Percentiles rank a stretch among this genome's conserved stretches.
Evolutionary conservation across 2,888 invertebrate species (phyloP).

Genomic region (Plusia festucae): DNA sequence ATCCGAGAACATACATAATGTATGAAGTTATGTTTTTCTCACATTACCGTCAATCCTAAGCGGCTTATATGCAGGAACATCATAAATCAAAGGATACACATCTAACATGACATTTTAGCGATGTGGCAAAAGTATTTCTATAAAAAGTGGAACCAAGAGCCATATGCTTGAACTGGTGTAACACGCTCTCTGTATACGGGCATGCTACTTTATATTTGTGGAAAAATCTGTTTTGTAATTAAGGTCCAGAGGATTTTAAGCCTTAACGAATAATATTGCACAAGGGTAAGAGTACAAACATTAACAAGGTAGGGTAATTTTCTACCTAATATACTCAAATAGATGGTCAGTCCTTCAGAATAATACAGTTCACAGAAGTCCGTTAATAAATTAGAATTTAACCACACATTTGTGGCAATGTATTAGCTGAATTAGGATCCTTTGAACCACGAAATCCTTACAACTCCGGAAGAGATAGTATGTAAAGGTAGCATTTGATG

Average conservation of each 20-base stretch:
- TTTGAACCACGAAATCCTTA: slow-evolving; percentile 3
- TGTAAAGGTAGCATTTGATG: not conserved
- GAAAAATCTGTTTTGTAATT: slow-evolving; percentile 21
- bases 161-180: slow-evolving; percentile 24
- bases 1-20: not conserved
- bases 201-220: slow-evolving; percentile 26
- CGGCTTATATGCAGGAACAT: not conserved
- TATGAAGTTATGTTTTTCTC: not conserved
- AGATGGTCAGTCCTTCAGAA: not conserved
- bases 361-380: not conserved
- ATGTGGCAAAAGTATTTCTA: slow-evolving; percentile 19
- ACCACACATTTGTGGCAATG: slow-evolving; percentile 2
- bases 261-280: not conserved
- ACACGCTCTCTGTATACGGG: slow-evolving; percentile 38
- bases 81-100: slow-evolving; percentile 43
- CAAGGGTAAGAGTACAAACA: not conserved
- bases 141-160: slow-evolving; percentile 24
- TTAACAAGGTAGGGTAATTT: not conserved
- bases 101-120: slow-evolving; percentile 36
- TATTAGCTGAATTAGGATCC: slow-evolving; percentile 4
- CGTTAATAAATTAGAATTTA: slow-evolving; percentile 3
- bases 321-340: not conserved
- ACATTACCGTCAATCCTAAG: slow-evolving; percentile 9
- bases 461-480: not conserved
- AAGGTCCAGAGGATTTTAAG: not conserved